Evolutionary conservation across 2,797 vertebrate genomes (phyloP), one percentile per base, ranked within the genome.

Genomic region (Falco rusticolus): DNA sequence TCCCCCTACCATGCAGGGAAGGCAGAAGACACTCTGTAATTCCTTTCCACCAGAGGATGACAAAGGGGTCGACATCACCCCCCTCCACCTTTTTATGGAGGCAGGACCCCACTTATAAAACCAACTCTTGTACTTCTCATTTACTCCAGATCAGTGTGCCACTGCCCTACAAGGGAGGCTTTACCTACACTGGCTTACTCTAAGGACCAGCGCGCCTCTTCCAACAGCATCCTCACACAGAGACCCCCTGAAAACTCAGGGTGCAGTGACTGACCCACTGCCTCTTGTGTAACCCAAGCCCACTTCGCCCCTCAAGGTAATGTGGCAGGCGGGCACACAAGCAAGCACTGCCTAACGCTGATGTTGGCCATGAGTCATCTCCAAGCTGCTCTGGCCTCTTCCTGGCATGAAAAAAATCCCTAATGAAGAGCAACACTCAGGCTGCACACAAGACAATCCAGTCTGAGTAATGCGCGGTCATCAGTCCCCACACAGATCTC

Each of bases 241-340:
- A 79, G 16, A 16, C 5, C 6, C 60, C 21, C 50, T 22, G 47
- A 56, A 75, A 85, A 33, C 24, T 50, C 54, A 39, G 37, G 41
- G 54, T 2, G 2, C 68, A 80, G 78, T 6, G 64, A 45, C 11
- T 3, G 10, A 47, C 29, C 39, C 6, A 3, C 34, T 60, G 28
- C 45, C 43, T 74, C 37, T 48, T 18, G 18, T 11, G 16, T 56
- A 83, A 31, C 39, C 28, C 29, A 15, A 33, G 33, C 16, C 63
- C 43, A 39, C 83, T 86, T 93, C 3, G 5, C 51, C 57, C 63
- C 65, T 76, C 41, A 24, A 72, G 54, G 33, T 13, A 86, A 69
- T 0, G 0, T 13, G 60, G 84, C 13, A 28, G 60, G 84, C 1
- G 0, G 59, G 50, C 28, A 76, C 69, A 54, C 21, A 33, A n/a